These are phyloP conservation scores for Hyposoter dolosus DNA, from an alignment of 2,888 invertebrate species.

Conservation along the genomic window DNA sequence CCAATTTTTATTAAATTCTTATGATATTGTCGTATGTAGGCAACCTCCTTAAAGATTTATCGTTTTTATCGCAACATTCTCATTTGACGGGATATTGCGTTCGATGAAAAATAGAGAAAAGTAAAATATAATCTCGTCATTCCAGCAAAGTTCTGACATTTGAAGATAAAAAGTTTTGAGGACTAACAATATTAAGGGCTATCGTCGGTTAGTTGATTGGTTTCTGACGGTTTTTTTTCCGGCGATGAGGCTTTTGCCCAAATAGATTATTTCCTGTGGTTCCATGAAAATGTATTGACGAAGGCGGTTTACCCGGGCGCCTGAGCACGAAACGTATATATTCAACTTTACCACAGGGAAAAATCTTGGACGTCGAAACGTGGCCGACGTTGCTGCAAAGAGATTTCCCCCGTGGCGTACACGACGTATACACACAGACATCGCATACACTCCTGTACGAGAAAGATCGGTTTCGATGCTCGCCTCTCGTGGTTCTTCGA, in stretches of 20 bases:
- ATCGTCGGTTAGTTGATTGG: neutral
- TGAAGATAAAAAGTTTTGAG: neutral
- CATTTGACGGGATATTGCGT: neutral
- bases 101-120: neutral
- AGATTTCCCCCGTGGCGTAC: slow-evolving; percentile 72
- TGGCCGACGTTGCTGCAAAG: slow-evolving; percentile 57
- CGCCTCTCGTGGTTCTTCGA: slow-evolving; percentile 60
- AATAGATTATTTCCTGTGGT: slow-evolving; percentile 22
- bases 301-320: slow-evolving; percentile 35
- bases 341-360: slow-evolving; percentile 41
- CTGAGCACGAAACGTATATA: slow-evolving; percentile 47
- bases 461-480: slow-evolving; percentile 56
- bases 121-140: neutral
- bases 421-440: slow-evolving; percentile 21
- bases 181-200: neutral
- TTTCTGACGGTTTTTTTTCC: neutral
- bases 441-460: slow-evolving; percentile 23
- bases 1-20: no score
- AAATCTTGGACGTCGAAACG: slow-evolving; percentile 53
- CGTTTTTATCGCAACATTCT: neutral
- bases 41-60: no score
- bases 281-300: slow-evolving; percentile 23
- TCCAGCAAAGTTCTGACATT: neutral
- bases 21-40: no score
- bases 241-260: neutral